A percentile compares a stretch with the other conserved stretches of the same genome.
Evolutionary conservation across 2,888 invertebrate species (phyloP).

Genomic region (Caenorhabditis doughertyi): DNA sequence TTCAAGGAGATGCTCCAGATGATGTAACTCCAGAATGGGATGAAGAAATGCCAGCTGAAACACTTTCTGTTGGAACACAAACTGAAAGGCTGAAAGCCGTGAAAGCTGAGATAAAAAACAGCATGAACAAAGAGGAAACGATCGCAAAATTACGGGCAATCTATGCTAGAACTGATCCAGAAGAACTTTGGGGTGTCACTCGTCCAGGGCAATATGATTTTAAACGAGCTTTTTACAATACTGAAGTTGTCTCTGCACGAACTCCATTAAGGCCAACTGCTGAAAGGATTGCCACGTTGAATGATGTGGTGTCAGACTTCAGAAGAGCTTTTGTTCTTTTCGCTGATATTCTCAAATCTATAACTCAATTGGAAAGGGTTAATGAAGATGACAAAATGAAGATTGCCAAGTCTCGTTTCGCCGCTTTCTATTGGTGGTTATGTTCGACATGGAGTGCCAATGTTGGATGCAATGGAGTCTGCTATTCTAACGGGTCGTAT

Average conservation of each 20-base stretch:
- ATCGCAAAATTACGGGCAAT: slow-evolving; percentile 29
- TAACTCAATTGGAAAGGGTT: slow-evolving; percentile 65
- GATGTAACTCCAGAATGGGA: slow-evolving; percentile 54
- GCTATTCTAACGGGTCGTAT: slow-evolving; percentile 79
- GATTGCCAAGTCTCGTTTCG: slow-evolving; percentile 76
- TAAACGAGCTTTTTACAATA: slow-evolving; percentile 52
- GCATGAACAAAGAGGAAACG: slow-evolving; percentile 1
- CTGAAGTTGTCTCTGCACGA: slow-evolving; percentile 51
- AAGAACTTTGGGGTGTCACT: slow-evolving; percentile 28
- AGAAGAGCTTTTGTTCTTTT: slow-evolving; percentile 75
- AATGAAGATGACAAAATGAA: slow-evolving; percentile 64
- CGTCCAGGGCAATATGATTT: slow-evolving; percentile 50
- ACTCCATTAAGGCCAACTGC: slow-evolving; percentile 66
- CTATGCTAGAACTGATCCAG: slow-evolving; percentile 42
- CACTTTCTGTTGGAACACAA: slow-evolving; percentile 16
- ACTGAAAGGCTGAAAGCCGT: no score
- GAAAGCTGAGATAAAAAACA: not conserved
- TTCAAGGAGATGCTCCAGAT: slow-evolving; percentile 69
- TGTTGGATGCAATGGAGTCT: slow-evolving; percentile 69
- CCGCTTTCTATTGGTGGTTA: slow-evolving; percentile 79
- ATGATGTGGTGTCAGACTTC: slow-evolving; percentile 75
- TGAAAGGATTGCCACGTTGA: slow-evolving; percentile 67
- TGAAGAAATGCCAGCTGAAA: slow-evolving; percentile 35
- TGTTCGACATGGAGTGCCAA: slow-evolving; percentile 71
- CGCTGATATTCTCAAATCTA: slow-evolving; percentile 69